These are phyloP conservation scores for Ochropleura plecta DNA, from an alignment of 2,888 invertebrate genomes.

Conservation along the genomic window DNA sequence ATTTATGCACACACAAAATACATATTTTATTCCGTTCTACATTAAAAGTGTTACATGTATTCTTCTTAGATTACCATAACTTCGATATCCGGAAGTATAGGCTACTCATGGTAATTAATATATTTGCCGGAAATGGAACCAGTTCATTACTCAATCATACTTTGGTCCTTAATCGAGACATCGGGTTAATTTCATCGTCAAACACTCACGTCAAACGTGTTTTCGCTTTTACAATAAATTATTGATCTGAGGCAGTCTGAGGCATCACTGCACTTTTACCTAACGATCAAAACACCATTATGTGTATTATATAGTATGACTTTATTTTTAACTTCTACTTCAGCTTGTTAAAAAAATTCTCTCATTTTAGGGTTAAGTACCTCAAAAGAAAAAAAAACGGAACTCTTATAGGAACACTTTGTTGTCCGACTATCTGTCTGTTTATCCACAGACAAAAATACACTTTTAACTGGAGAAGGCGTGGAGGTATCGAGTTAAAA, in stretches of 20 bases:
- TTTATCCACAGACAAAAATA: too few relatives aligned
- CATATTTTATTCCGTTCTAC: conserved; percentile 25
- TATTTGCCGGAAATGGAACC: conserved; percentile 37
- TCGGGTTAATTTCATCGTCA: background rate
- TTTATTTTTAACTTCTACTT: background rate
- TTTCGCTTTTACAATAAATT: background rate
- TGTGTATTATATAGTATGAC: background rate
- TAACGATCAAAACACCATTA: conserved; percentile 15
- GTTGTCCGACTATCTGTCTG: too few relatives aligned
- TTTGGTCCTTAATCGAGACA: background rate
- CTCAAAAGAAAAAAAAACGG: too few relatives aligned
- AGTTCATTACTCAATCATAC: conserved; percentile 30
- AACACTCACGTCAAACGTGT: conserved; percentile 4
- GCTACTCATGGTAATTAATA: conserved; percentile 20
- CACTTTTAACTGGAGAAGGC: too few relatives aligned
- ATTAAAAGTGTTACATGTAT: conserved; percentile 23
- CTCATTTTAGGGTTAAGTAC: too few relatives aligned
- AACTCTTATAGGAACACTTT: too few relatives aligned
- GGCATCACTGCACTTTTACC: conserved; percentile 4
- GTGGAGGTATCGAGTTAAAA: too few relatives aligned
- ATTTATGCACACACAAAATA: conserved; percentile 15
- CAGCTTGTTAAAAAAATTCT: conserved; percentile 16
- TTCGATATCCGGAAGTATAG: conserved; percentile 35
- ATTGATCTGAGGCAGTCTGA: conserved; percentile 8
- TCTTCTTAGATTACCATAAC: conserved; percentile 30